phyloP scores from a whole-genome alignment of 2,113 vertebrate species.

The Phocoena sinus region DNA sequence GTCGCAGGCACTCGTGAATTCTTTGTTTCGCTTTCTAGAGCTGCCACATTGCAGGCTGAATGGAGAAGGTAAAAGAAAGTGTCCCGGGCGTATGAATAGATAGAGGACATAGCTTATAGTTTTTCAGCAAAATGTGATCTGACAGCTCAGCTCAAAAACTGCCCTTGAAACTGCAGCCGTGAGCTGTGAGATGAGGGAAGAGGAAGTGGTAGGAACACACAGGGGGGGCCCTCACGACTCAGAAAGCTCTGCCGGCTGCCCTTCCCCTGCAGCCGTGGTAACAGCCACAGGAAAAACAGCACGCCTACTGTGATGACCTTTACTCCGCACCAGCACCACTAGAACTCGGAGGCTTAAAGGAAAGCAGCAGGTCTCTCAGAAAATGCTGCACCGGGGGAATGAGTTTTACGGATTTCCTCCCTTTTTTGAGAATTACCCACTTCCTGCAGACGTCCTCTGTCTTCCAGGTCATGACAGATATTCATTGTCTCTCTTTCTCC shows the following conservation, averaged over 20 bases:
- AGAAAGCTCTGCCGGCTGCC: rapidly evolving
- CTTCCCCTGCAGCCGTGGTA: no score
- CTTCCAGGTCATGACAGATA: rapidly evolving
- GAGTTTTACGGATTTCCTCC: no score
- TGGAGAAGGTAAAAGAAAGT: rapidly evolving
- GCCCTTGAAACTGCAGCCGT: rapidly evolving
- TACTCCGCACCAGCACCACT: rapidly evolving
- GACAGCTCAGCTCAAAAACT: background rate
- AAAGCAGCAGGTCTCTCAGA: no score
- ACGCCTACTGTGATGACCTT: background rate
- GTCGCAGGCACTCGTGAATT: rapidly evolving
- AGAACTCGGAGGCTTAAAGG: background rate
- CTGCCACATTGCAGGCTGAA: rapidly evolving
- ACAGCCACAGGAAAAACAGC: background rate
- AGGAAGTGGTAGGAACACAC: background rate
- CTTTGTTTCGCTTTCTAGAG: rapidly evolving
- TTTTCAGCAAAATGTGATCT: rapidly evolving
- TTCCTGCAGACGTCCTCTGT: rapidly evolving
- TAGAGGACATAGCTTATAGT: rapidly evolving
- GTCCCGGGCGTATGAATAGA: rapidly evolving
- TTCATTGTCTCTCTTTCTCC: background rate
- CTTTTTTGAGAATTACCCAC: background rate
- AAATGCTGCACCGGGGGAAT: background rate
- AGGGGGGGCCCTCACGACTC: rapidly evolving
- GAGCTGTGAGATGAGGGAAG: rapidly evolving